Conservation (phyloP, 2,113 vertebrate species). For the Dromaius novaehollandiae region DNA sequence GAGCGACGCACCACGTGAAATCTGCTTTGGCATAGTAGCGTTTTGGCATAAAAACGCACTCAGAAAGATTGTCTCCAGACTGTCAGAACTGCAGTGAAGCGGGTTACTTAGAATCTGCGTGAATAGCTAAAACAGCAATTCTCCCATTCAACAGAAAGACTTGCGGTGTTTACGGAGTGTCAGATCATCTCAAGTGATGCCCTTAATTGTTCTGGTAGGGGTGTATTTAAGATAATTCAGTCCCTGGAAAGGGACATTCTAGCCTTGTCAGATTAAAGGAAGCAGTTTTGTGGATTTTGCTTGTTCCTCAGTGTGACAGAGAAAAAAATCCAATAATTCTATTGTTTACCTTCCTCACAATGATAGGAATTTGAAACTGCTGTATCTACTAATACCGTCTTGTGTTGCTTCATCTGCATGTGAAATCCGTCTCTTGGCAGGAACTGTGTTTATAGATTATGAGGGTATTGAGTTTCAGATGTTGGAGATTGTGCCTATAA, state of each 20-base stretch:
- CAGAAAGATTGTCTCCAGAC: neutral
- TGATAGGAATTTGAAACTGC: neutral
- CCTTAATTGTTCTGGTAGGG: neutral
- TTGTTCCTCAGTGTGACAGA: neutral
- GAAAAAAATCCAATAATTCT: neutral
- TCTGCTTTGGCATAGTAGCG: fast-evolving
- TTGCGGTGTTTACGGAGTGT: neutral
- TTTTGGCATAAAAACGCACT: fast-evolving
- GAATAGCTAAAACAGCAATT: neutral
- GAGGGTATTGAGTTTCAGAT: neutral
- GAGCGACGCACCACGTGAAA: fast-evolving
- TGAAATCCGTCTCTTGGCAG: slow-evolving; percentile 17
- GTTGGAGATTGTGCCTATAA: neutral
- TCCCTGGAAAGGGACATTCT: neutral
- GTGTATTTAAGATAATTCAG: neutral
- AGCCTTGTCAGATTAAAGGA: neutral
- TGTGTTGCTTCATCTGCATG: slow-evolving; percentile 9
- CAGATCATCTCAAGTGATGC: neutral
- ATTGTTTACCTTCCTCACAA: neutral
- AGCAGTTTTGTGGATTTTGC: neutral
- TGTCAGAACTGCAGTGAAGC: neutral
- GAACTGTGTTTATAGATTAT: neutral
- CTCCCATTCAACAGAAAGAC: neutral
- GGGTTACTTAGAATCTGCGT: neutral
- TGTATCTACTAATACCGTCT: neutral